Evolutionary conservation across 2,797 vertebrate species (phyloP).

Genomic region (Molossus molossus): DNA sequence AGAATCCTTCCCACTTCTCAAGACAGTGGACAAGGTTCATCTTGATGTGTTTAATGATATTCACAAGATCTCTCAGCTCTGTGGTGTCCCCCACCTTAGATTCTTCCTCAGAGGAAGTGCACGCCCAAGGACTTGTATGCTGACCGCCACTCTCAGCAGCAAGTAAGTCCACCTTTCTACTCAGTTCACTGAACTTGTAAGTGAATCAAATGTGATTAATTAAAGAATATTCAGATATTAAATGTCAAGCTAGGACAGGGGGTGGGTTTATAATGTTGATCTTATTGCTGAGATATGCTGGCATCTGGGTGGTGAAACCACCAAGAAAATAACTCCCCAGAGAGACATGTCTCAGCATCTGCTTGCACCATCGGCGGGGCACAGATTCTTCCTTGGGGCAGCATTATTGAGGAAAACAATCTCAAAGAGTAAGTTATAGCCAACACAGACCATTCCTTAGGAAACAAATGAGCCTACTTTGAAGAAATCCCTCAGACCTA

Average conservation of each 20-base stretch:
- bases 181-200: background rate
- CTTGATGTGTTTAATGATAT: background rate
- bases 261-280: background rate
- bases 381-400: background rate
- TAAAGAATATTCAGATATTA: background rate
- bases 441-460: background rate
- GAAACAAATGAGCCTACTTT: background rate
- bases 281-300: background rate
- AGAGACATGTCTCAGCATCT: background rate
- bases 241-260: background rate
- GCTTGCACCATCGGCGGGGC: background rate
- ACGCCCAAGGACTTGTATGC: background rate
- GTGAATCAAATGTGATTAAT: background rate
- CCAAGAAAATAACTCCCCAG: background rate
- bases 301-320: background rate
- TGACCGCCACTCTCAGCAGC: background rate
- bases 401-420: background rate
- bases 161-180: background rate
- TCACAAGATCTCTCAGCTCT: background rate
- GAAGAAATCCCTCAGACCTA: background rate
- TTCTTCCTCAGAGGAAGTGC: background rate
- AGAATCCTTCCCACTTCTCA: background rate
- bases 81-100: background rate
- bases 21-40: background rate
- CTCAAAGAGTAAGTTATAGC: background rate